These are phyloP conservation scores for Drosophila sordidapex DNA, from an alignment of 2,888 invertebrate genomes.

Conservation along the genomic window DNA sequence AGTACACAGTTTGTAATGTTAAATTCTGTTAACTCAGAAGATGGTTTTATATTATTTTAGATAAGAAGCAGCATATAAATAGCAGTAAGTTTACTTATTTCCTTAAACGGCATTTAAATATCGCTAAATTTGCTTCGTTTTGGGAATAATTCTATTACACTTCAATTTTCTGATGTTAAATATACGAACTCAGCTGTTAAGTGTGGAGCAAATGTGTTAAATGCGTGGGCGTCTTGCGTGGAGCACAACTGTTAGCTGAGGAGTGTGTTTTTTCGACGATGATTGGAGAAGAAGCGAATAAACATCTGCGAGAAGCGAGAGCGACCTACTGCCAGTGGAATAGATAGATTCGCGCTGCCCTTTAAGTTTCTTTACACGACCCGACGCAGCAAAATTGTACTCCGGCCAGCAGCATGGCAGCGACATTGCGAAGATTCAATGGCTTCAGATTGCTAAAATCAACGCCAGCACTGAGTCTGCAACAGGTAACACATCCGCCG, in stretches of 20 bases:
- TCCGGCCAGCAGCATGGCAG: slow-evolving; percentile 93
- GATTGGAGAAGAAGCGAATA: slow-evolving; percentile 42
- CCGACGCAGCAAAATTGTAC: slow-evolving; percentile 81
- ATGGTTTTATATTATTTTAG: not conserved
- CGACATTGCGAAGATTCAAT: slow-evolving; percentile 94
- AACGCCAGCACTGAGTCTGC: slow-evolving; percentile 88
- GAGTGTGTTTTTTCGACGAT: slow-evolving; percentile 25
- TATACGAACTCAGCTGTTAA: not conserved
- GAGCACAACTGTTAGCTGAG: slow-evolving; percentile 31
- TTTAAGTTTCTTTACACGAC: slow-evolving; percentile 73
- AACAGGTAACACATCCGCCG: slow-evolving; percentile 87
- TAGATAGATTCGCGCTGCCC: slow-evolving; percentile 75
- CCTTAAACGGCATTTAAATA: not conserved
- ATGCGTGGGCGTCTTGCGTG: slow-evolving; percentile 29
- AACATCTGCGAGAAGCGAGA: slow-evolving; percentile 66
- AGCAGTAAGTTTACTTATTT: not conserved
- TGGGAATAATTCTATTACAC: not conserved
- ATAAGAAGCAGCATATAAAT: too few species aligned
- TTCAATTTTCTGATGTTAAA: not conserved
- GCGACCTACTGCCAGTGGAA: slow-evolving; percentile 66
- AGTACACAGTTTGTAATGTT: not conserved
- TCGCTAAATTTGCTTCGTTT: not conserved
- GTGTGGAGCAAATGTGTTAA: slow-evolving; percentile 22
- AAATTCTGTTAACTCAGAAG: not conserved
- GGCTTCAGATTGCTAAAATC: slow-evolving; percentile 93